Base-by-base conservation (phyloP, 2,113 vertebrate species). In the Lethenteron reissneri region DNA sequence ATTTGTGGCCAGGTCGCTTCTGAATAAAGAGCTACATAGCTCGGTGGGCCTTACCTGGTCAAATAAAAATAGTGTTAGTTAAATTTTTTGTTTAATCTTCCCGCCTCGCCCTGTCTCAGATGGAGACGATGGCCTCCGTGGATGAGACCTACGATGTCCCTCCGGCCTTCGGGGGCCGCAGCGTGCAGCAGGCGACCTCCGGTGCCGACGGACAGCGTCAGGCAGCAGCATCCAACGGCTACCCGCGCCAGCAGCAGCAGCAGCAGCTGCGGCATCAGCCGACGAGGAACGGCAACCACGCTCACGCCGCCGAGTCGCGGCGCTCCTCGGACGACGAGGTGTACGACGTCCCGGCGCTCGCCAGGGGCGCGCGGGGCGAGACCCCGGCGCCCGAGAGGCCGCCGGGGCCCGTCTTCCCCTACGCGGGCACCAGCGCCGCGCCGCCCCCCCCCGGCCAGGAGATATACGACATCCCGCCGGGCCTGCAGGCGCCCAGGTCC, bases 311-410 rank as follows among this genome's bases (percentile, higher is more conserved):
- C 41, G 41, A 41, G 6, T 41, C 41, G 41, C 41, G 41, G 41
- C 41, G 41, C 41, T 41, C 41, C 41, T 41, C 11, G 56, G 72
- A 69, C n/a, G 84, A 83, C 3, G 83, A 83, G 14, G 83, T 84
- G 7, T 85, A 85, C 79, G 84, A 83, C 19, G 81, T 84, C 7
- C 83, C 82, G 8, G 82, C 79, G 56, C 82, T 84, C 60, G 82
- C 83, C 41, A 41, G 41, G 41, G 41, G 41, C 41, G 6, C 41
- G 41, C 41, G 41, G 41, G 41, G 41, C 41, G 41, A 41, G 41
- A 41, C 41, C 41, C 41, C 41, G 41, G 41, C 41, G 41, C 41
- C 41, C 5, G 41, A 41, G 41, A 41, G 41, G 41, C 41, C 41
- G 41, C 41, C 41, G 41, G 1, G 82, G 83, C 60, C 58, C 83